Conservation (phyloP, 2,888 invertebrate species). For the Eulithis testata region DNA sequence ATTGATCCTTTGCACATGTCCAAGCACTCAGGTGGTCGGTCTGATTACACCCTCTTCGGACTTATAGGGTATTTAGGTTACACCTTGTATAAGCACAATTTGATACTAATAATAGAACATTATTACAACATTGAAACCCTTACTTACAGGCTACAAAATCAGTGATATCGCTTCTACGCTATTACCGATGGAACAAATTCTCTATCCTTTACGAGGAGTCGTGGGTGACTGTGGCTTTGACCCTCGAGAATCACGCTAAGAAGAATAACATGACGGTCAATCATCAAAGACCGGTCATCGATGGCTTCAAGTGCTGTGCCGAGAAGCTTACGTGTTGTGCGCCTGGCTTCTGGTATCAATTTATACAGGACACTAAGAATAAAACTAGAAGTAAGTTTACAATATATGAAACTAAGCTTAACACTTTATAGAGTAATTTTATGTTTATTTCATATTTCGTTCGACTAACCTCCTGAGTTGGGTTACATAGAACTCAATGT, state of each 20-base stretch:
- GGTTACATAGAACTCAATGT: neutral
- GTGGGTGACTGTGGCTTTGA: constrained; percentile 92
- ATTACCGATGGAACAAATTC: constrained; percentile 97
- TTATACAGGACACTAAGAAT: constrained; percentile 94
- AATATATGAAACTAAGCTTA: neutral
- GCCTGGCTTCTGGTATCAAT: constrained; percentile 92
- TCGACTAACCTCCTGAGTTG: no score
- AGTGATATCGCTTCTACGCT: constrained; percentile 94
- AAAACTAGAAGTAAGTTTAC: constrained; percentile 89
- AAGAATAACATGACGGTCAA: constrained; percentile 93
- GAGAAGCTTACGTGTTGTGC: constrained; percentile 90
- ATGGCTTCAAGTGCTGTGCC: constrained; percentile 91
- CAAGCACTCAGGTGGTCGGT: no score
- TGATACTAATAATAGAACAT: neutral
- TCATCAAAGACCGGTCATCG: constrained; percentile 88
- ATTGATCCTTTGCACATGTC: no score
- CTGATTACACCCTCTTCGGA: no score
- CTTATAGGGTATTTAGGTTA: no score
- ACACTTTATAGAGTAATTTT: no score
- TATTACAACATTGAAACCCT: neutral
- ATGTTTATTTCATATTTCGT: no score
- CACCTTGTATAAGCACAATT: neutral
- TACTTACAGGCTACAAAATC: constrained; percentile 94
- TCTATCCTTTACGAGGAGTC: constrained; percentile 93
- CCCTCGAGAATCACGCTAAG: constrained; percentile 90